Conservation (phyloP, 2,888 invertebrate genomes). For the Spodoptera picta region DNA sequence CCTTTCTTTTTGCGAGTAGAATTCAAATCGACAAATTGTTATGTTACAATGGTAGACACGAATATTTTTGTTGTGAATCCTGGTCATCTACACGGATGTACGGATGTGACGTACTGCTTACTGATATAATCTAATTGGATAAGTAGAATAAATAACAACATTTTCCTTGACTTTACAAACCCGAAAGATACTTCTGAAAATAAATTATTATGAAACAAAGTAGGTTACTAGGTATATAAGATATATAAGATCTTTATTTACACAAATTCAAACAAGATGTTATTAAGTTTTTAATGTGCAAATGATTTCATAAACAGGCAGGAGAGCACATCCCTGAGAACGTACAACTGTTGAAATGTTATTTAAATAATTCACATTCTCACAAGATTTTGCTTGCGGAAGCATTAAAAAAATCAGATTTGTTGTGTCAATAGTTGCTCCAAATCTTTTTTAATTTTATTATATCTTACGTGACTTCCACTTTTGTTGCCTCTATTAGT, state of each 20-base stretch:
- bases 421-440: conserved; percentile 49
- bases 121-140: too few species aligned
- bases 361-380: conserved; percentile 42
- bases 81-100: conserved; percentile 31
- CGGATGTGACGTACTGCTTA: conserved; percentile 12
- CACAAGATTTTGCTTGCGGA: conserved; percentile 23
- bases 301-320: conserved; percentile 18
- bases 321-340: conserved; percentile 44
- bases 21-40: conserved; percentile 56
- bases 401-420: conserved; percentile 30
- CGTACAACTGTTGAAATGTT: conserved; percentile 35
- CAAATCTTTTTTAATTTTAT: conserved; percentile 49
- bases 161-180: too few species aligned
- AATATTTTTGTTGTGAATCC: conserved; percentile 32
- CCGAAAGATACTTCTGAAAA: too few species aligned
- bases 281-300: conserved; percentile 6
- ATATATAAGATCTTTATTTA: too few species aligned
- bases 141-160: too few species aligned
- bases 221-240: conserved; percentile 1
- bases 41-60: conserved; percentile 21
- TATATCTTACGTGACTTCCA: conserved; percentile 54
- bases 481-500: conserved; percentile 41
- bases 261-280: conserved; percentile 3
- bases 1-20: conserved; percentile 72
- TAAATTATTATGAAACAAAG: too few species aligned